These are phyloP conservation scores for Drosophila differens DNA, from an alignment of 2,888 invertebrate genomes.

Conservation along the genomic window DNA sequence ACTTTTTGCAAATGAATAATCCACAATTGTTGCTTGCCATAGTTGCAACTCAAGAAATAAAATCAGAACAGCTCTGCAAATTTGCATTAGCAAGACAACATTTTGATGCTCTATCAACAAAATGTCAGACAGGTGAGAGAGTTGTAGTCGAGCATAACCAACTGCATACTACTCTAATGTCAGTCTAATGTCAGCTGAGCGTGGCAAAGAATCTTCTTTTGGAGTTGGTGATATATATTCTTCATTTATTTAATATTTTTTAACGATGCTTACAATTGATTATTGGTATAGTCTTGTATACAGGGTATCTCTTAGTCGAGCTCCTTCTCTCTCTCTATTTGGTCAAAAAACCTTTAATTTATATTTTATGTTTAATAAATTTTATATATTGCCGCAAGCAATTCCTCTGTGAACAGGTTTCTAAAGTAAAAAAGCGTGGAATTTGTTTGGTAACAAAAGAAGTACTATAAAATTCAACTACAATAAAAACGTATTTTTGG, in stretches of 20 bases:
- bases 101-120: constrained; percentile 6
- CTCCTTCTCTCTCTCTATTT: background rate
- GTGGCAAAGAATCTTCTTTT: background rate
- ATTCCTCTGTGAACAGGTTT: accelerated
- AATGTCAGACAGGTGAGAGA: background rate
- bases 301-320: too few species aligned
- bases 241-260: too few species aligned
- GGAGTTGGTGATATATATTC: background rate
- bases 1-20: constrained; percentile 74
- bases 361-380: background rate
- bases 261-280: too few species aligned
- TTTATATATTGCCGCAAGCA: background rate
- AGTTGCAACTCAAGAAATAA: constrained; percentile 41
- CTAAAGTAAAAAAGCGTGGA: background rate
- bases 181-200: background rate
- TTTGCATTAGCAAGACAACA: background rate
- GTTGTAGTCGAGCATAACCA: background rate
- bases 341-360: background rate
- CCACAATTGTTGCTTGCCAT: constrained; percentile 66
- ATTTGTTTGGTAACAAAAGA: background rate
- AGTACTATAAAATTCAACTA: background rate
- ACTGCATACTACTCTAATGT: background rate
- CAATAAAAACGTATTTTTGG: background rate
- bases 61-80: constrained; percentile 17
- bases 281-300: too few species aligned